Evolutionary conservation across 2,113 vertebrate species (phyloP).

Genomic region (pig (Sus scrofa)): DNA sequence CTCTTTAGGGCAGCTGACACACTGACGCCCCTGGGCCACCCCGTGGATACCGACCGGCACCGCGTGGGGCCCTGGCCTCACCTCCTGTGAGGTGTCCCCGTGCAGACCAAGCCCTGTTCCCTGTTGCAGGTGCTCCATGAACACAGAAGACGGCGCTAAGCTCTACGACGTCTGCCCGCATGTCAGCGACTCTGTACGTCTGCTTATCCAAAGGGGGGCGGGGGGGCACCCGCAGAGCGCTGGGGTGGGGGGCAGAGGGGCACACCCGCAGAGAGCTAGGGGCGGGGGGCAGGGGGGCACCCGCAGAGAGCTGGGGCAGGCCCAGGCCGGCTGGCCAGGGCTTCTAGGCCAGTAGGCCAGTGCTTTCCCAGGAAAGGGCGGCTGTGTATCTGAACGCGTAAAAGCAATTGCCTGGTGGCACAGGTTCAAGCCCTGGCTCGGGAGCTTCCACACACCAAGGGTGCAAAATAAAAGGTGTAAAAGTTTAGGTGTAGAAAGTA

Average conservation of each 20-base stretch:
- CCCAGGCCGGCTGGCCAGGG: background rate
- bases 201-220: background rate
- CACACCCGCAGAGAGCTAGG: background rate
- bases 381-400: fast-evolving
- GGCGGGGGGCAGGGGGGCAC: background rate
- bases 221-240: background rate
- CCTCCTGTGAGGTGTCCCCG: background rate
- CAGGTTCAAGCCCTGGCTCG: too few species aligned
- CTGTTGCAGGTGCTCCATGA: conserved; percentile 97
- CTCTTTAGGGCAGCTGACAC: background rate
- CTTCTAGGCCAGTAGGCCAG: background rate
- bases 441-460: too few species aligned
- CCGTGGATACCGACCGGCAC: background rate
- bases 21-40: background rate
- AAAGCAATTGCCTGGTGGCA: background rate
- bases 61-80: background rate
- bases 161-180: conserved; percentile 98
- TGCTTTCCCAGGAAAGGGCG: background rate
- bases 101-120: background rate
- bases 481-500: background rate
- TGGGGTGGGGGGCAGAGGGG: background rate
- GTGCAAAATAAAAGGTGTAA: too few species aligned
- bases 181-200: conserved; percentile 95
- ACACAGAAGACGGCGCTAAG: conserved; percentile 97
- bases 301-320: background rate